A percentile compares a stretch with the other conserved stretches of the same genome.
Evolutionary conservation across 2,797 vertebrate species (phyloP).

Genomic region (Brachyrhaphis roseni): DNA sequence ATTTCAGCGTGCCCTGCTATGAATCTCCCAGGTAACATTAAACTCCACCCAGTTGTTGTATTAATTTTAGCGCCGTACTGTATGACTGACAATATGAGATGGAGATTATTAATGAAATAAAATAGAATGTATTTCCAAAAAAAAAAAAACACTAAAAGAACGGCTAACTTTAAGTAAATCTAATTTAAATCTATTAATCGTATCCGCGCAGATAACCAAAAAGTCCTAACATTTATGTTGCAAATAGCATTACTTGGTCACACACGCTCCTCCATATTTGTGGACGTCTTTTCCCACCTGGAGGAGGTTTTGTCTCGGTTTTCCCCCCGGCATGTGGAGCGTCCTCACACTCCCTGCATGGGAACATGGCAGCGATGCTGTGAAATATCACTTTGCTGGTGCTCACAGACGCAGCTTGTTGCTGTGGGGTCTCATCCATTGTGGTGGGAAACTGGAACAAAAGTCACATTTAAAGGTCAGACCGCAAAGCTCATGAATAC

Average conservation of each 20-base stretch:
- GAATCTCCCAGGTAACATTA: too few relatives aligned
- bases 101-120: too few relatives aligned
- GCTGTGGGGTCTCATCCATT: constrained; percentile 51
- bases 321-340: constrained; percentile 43
- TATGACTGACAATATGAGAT: too few relatives aligned
- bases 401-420: constrained; percentile 55
- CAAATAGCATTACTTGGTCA: constrained; percentile 14
- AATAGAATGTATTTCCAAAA: too few relatives aligned
- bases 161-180: too few relatives aligned
- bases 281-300: constrained; percentile 5
- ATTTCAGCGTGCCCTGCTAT: too few relatives aligned
- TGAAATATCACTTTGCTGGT: constrained; percentile 73
- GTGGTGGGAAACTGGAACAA: constrained; percentile 52
- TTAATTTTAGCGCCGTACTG: too few relatives aligned
- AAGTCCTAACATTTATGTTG: constrained; percentile 6
- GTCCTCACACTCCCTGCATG: constrained; percentile 60
- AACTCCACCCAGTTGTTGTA: too few relatives aligned
- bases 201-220: constrained; percentile 8
- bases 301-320: constrained; percentile 29
- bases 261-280: constrained; percentile 16
- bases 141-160: too few relatives aligned
- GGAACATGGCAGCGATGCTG: constrained; percentile 55
- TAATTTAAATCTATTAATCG: not conserved
- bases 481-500: constrained; percentile 38
- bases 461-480: constrained; percentile 69